Percentiles rank a stretch among this genome's conserved stretches.
Conservation (phyloP, 1,140 invertebrate genomes). For the Euwallacea similis region DNA sequence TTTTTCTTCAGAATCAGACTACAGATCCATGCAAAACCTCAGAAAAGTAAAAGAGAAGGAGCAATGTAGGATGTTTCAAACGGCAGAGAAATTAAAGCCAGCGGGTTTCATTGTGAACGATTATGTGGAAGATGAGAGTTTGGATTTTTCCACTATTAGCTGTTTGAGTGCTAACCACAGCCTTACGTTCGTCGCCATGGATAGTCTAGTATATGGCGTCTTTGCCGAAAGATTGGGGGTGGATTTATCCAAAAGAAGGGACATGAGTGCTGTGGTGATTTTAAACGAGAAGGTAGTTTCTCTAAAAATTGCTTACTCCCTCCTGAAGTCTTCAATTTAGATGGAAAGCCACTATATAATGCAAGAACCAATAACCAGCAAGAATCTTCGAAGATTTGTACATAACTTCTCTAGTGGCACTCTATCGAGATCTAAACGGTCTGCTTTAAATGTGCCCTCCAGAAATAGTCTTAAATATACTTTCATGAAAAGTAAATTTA, state of each 20-base stretch:
- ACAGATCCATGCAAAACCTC: constrained; percentile 58
- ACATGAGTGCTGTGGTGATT: constrained; percentile 72
- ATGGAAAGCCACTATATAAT: constrained; percentile 70
- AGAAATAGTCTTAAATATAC: constrained; percentile 50
- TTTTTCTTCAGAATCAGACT: constrained; percentile 51
- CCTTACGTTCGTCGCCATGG: constrained; percentile 70
- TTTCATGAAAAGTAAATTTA: constrained; percentile 50
- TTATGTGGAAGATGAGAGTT: not conserved
- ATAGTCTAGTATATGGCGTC: constrained; percentile 68
- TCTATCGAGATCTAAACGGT: constrained; percentile 55
- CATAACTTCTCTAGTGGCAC: constrained; percentile 64
- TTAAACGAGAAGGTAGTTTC: constrained; percentile 67
- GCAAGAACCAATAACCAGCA: constrained; percentile 60
- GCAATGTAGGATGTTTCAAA: constrained; percentile 54
- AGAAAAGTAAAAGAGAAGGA: constrained; percentile 50
- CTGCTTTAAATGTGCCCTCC: constrained; percentile 48
- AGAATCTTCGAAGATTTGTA: constrained; percentile 65
- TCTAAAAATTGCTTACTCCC: no score
- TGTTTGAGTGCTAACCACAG: constrained; percentile 65
- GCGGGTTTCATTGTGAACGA: constrained; percentile 41
- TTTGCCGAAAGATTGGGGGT: constrained; percentile 75
- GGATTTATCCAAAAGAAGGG: constrained; percentile 60
- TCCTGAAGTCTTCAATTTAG: constrained; percentile 54
- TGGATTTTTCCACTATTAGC: constrained; percentile 50
- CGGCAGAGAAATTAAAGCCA: constrained; percentile 52